Evolutionary conservation across 2,113 vertebrate species (phyloP), one percentile per base, ranked within the genome.

Genomic region (Leptosomus discolor): DNA sequence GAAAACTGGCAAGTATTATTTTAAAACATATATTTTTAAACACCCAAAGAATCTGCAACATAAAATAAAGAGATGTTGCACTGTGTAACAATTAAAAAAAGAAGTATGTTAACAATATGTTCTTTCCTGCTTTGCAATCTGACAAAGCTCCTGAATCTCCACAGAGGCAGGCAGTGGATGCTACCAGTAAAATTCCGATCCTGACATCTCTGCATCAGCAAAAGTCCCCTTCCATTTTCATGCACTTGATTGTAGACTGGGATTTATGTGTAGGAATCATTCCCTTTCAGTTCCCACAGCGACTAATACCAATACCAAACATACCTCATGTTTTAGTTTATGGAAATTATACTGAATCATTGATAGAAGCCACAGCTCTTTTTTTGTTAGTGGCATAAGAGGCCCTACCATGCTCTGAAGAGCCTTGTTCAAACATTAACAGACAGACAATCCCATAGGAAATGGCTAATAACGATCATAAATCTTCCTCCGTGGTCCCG

Each of bases 351-450:
- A 57, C 41, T 20, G 80, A 78, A 64, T 61, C 81, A 57, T 11
- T 30, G 67, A 51, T 26, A 79, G 70, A 82, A 95, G 68, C 29
- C 23, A 73, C 7, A 15, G 70, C 22, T 48, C 75, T 45, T 54
- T 27, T 94, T 94, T 73, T 65, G 57, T 64, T 23, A 37, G 34
- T 45, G 46, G 53, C 45, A 21, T 2, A 57, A 53, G 81, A 75
- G 50, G 65, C 67, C 74, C 70, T 22, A n/a, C 60, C 5, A 1
- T 21, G 57, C 70, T 82, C 77, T 79, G 89, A 86, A 85, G 85
- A 91, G 90, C 65, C 84, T 94, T 85, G 78, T 83, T 91, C 74
- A 93, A 94, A 88, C 89, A 93, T 82, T 88, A 94, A 85, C 94
- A 91, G 86, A 81, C 51, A 88, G 70, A 86, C 46, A 79, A 54